Base-by-base conservation (phyloP, 1,140 invertebrate genomes). In the Lepidurus arcticus region DNA sequence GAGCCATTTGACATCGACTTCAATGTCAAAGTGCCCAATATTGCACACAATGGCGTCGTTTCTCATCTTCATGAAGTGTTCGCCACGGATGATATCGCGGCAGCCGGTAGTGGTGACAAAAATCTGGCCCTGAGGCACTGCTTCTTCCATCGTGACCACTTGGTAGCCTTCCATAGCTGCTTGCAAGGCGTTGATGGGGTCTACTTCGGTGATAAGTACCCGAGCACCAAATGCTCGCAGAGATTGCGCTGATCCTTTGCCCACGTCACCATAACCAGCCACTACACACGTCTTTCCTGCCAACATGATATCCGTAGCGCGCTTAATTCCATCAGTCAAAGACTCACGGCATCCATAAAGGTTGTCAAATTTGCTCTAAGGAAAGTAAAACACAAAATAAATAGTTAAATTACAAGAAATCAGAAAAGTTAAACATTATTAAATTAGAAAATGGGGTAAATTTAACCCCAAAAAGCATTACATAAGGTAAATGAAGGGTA, bases 11-110 rank as follows among this genome's bases (percentile, higher is more conserved):
- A 99, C 96, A 86, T 99, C 93, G 83, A 99, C 94, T 89, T 99
- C 98, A 85, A 94, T 97, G 84, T 95, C 94, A 87, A 99, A 99
- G 85, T 99, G 98, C 21, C 98, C 98, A 85, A 99, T 99, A 84
- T 99, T 99, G 85, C 98, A 99, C 73, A 99, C 93, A 83, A 99
- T 98, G 24, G 95, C 90, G 87, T 99, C 97, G 85, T 99, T 94
- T 80, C 92, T 91, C 96, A 99, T 98, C 81, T 91, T 89, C 45
- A 91, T 82, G 82, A 99, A 94, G 85, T 99, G 97, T 73, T 93
- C 88, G 16, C 91, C 92, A 74, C 87, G 87, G 79, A 99, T 94
- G 76, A 99, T 99, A 82, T 95, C 92, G 82, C 94, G 93, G 86
- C 98, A 99, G 47, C 98, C 98, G 43, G 98, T 99, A 9, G 96